Evolutionary conservation across 2,888 invertebrate genomes (phyloP).

Genomic region (Dysmachus trigonus): DNA sequence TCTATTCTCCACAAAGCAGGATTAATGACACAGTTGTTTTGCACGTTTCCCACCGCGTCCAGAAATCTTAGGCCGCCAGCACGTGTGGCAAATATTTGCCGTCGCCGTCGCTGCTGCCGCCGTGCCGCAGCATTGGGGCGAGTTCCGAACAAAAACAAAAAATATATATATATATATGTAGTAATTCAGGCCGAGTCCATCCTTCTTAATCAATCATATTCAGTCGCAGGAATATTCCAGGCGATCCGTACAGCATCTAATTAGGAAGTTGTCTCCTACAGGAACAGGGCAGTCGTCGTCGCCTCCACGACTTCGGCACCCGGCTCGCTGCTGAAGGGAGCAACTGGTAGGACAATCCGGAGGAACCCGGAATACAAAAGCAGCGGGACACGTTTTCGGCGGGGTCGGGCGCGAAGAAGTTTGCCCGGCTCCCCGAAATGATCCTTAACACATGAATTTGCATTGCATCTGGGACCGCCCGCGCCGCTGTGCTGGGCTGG

Average conservation of each 20-base stretch:
- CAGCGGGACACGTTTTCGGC: neutral
- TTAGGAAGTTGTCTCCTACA: conserved; percentile 37
- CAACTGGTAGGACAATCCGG: conserved; percentile 29
- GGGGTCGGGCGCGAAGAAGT: neutral
- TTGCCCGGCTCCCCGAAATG: neutral
- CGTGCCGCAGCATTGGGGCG: neutral
- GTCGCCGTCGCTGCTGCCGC: neutral
- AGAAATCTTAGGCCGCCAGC: neutral
- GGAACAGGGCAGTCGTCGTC: conserved; percentile 13
- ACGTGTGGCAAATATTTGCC: neutral
- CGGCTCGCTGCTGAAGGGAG: neutral
- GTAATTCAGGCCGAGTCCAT: neutral
- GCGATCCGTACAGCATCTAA: conserved; percentile 27
- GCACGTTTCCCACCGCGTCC: neutral
- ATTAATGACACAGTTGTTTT: conserved; percentile 17
- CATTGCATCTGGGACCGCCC: conserved; percentile 7
- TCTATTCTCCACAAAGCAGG: neutral
- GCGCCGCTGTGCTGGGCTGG: neutral
- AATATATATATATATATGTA: too few relatives aligned
- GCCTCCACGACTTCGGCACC: neutral
- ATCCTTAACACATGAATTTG: conserved; percentile 30
- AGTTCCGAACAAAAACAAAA: neutral
- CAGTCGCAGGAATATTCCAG: conserved; percentile 19
- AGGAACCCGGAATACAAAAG: conserved; percentile 20
- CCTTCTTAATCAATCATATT: conserved; percentile 40